phyloP scores from a whole-genome alignment of 1,140 invertebrate species.

The Pteromalus puparum region DNA sequence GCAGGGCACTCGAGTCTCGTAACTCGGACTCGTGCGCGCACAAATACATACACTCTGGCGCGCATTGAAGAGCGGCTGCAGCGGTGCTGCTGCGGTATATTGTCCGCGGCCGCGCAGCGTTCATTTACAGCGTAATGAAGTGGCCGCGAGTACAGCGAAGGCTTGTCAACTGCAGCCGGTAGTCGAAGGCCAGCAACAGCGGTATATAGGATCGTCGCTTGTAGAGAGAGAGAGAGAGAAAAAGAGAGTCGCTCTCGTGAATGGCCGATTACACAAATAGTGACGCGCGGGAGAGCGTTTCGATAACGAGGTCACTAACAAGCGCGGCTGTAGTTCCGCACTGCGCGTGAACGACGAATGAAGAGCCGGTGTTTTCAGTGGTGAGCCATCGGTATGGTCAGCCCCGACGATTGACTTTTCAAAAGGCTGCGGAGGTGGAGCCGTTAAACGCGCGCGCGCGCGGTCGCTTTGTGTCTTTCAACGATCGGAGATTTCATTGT shows the following conservation, averaged over 20 bases:
- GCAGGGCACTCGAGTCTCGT: background rate
- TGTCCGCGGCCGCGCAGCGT: background rate
- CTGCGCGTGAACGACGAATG: too few relatives aligned
- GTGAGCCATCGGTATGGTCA: background rate
- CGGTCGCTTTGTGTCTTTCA: background rate
- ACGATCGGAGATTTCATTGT: background rate
- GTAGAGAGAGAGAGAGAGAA: background rate
- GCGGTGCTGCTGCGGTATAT: background rate
- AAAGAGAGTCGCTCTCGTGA: constrained; percentile 8
- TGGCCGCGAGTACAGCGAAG: background rate
- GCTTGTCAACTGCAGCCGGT: constrained; percentile 9
- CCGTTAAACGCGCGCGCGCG: background rate
- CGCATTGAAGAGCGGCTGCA: background rate
- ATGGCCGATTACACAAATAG: constrained; percentile 38
- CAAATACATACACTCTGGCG: background rate
- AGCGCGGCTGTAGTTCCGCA: background rate
- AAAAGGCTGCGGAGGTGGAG: background rate
- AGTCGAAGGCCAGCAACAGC: background rate
- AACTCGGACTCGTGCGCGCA: background rate
- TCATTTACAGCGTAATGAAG: constrained; percentile 42
- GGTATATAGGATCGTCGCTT: background rate
- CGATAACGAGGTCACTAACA: constrained; percentile 42
- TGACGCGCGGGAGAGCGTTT: background rate
- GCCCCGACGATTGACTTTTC: too few relatives aligned
- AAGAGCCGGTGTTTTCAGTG: background rate